Conservation (phyloP, 2,113 vertebrate genomes). For the Phaethon lepturus region DNA sequence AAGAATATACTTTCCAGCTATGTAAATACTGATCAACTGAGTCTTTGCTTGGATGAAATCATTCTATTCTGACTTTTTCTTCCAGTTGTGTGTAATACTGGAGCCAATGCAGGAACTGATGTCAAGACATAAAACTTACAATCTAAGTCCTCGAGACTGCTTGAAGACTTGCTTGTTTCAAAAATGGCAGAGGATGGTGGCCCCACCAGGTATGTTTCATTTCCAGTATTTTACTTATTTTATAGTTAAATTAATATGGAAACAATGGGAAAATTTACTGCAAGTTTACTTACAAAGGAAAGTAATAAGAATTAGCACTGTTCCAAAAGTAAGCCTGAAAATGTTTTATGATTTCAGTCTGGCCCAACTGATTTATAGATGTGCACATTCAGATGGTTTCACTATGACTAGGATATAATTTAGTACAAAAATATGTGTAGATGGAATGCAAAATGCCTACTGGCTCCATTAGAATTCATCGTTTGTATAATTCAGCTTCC, state of each 20-base stretch:
- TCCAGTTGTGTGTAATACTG: slow-evolving; percentile 99
- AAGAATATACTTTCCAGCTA: background rate
- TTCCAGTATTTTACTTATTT: background rate
- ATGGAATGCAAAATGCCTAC: slow-evolving; percentile 56
- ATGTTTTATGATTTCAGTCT: slow-evolving; percentile 31
- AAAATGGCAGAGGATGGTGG: slow-evolving; percentile 99
- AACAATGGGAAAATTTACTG: background rate
- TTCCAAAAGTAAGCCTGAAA: background rate
- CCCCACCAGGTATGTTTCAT: slow-evolving; percentile 90
- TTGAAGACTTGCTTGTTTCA: slow-evolving; percentile 99
- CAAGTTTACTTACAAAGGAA: background rate
- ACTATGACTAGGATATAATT: slow-evolving; percentile 14
- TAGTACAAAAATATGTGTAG: slow-evolving; percentile 44
- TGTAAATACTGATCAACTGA: background rate
- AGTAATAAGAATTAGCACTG: background rate
- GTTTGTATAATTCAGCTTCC: slow-evolving; percentile 64
- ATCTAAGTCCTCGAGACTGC: slow-evolving; percentile 97
- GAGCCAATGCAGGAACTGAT: slow-evolving; percentile 99
- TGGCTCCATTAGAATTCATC: slow-evolving; percentile 58
- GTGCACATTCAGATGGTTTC: slow-evolving; percentile 42
- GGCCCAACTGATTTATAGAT: slow-evolving; percentile 42
- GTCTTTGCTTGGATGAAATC: background rate
- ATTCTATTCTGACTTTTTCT: slow-evolving; percentile 51
- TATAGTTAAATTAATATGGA: background rate
- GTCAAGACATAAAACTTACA: slow-evolving; percentile 99